phyloP scores from a whole-genome alignment of 2,888 invertebrate genomes.

The Apamea sordens region DNA sequence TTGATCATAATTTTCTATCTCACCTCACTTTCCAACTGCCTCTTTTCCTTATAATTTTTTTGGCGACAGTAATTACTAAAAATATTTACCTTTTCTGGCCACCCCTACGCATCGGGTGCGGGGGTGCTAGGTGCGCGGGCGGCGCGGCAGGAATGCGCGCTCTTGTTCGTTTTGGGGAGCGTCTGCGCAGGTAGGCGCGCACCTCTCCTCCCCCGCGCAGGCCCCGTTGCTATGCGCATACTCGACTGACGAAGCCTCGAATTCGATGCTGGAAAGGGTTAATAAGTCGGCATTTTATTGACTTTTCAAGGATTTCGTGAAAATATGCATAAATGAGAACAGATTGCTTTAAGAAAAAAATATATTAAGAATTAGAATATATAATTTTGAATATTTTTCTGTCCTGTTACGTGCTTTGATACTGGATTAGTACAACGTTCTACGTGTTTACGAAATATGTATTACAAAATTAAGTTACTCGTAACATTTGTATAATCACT shows the following conservation, averaged over 20 bases:
- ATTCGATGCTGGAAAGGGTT: conserved; percentile 48
- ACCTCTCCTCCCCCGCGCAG: conserved; percentile 68
- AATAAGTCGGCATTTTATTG: conserved; percentile 4
- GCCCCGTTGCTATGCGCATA: conserved; percentile 77
- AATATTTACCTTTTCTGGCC: conserved; percentile 34
- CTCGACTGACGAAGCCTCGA: conserved; percentile 66
- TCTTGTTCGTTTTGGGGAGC: conserved; percentile 90
- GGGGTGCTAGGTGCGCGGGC: conserved; percentile 74
- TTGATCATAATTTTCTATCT: not conserved
- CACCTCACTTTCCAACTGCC: not conserved
- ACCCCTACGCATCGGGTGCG: conserved; percentile 74
- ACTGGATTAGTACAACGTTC: not conserved
- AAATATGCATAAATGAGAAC: not conserved
- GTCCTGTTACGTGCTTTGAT: not conserved
- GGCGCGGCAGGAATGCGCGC: conserved; percentile 86
- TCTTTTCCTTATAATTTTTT: not conserved
- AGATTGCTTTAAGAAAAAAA: not conserved
- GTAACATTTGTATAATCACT: not conserved
- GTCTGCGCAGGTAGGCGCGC: conserved; percentile 89
- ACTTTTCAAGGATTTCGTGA: not conserved
- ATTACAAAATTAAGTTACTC: not conserved
- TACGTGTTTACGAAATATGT: not conserved
- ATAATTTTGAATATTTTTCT: not conserved
- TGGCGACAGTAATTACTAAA: not conserved
- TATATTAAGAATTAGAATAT: not conserved